Percentiles rank a stretch among this genome's conserved stretches.
Evolutionary conservation across 2,888 invertebrate species (phyloP).

Genomic region (Ditylenchus weischeri): DNA sequence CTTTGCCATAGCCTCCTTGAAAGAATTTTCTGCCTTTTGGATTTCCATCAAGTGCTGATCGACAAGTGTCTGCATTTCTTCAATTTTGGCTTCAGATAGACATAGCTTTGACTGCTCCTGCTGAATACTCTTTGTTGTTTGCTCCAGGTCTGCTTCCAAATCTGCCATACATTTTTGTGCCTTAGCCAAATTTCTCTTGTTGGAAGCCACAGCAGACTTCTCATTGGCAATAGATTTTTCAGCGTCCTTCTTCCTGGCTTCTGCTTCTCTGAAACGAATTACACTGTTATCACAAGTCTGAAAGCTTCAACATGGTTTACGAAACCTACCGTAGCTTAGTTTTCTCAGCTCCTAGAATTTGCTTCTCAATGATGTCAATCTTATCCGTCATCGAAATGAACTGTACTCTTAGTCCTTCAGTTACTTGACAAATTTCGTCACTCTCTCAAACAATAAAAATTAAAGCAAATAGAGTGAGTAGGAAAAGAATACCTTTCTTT

Average conservation of each 20-base stretch:
- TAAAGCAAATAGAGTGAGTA: neutral
- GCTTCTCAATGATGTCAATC: constrained; percentile 9
- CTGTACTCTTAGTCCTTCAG: neutral
- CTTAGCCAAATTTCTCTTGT: constrained; percentile 66
- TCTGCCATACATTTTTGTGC: constrained; percentile 73
- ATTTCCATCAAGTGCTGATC: constrained; percentile 58
- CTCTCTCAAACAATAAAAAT: constrained; percentile 19
- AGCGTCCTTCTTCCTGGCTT: constrained; percentile 65
- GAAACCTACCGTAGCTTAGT: neutral
- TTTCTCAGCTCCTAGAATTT: constrained; percentile 21
- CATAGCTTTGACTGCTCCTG: neutral
- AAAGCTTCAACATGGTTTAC: neutral
- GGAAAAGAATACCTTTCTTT: constrained; percentile 2
- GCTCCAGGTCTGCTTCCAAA: constrained; percentile 70
- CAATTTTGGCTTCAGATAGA: neutral
- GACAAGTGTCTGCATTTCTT: constrained; percentile 1
- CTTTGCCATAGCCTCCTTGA: constrained; percentile 67
- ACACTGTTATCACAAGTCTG: neutral
- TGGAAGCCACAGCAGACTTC: constrained; percentile 44
- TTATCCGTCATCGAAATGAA: neutral
- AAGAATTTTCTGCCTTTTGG: constrained; percentile 60
- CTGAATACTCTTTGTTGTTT: constrained; percentile 3
- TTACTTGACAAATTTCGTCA: constrained; percentile 15
- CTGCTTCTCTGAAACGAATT: constrained; percentile 16
- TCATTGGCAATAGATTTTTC: constrained; percentile 52